A percentile compares a stretch with the other conserved stretches of the same genome.
Evolutionary conservation across 2,113 vertebrate species (phyloP).

Genomic region (Lampris megalopsis): DNA sequence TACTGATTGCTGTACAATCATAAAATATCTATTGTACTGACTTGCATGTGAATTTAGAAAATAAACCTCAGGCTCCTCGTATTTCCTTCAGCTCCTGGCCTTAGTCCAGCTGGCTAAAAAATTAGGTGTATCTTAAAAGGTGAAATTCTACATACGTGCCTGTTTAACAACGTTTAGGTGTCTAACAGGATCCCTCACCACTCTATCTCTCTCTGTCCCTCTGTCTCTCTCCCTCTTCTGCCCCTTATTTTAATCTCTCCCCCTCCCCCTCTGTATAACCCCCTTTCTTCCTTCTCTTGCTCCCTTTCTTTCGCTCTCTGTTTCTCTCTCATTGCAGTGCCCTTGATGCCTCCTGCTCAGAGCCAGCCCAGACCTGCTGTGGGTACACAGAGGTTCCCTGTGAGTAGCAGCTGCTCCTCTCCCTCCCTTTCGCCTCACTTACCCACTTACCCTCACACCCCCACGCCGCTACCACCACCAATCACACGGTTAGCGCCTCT

Average conservation of each 20-base stretch:
- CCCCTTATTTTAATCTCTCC: constrained; percentile 59
- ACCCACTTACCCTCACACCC: constrained; percentile 70
- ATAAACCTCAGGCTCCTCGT: constrained; percentile 19
- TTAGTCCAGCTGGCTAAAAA: constrained; percentile 18
- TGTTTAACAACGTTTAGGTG: constrained; percentile 51
- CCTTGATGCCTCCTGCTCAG: constrained; percentile 94
- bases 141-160: constrained; percentile 39
- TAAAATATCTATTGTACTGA: constrained; percentile 18
- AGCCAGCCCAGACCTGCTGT: constrained; percentile 95
- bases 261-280: constrained; percentile 17
- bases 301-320: not conserved
- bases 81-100: constrained; percentile 32
- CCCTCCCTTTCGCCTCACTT: constrained; percentile 69
- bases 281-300: constrained; percentile 12
- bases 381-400: constrained; percentile 96
- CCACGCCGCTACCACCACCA: constrained; percentile 70
- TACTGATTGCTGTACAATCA: not conserved
- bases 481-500: constrained; percentile 80
- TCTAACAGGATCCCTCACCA: constrained; percentile 57
- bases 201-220: constrained; percentile 42
- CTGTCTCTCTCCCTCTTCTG: constrained; percentile 41
- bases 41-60: constrained; percentile 18
- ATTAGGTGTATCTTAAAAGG: constrained; percentile 12
- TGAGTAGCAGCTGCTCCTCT: constrained; percentile 91
- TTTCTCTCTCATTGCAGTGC: constrained; percentile 87